Evolutionary conservation across 2,888 invertebrate genomes (phyloP).

Genomic region (Yponomeuta malinellus): DNA sequence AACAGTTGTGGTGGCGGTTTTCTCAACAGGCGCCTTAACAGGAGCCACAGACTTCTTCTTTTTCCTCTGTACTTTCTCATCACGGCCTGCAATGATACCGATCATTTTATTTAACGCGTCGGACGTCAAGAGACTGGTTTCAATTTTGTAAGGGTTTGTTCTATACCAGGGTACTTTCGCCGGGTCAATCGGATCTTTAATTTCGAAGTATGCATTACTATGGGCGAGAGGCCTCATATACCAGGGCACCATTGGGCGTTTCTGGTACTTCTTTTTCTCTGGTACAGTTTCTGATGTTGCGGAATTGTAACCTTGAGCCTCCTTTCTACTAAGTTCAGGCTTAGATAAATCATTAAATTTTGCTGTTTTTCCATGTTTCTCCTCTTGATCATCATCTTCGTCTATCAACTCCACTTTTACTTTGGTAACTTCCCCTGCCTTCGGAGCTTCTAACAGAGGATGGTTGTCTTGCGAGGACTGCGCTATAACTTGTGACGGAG

Average conservation of each 20-base stretch:
- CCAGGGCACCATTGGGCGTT: neutral
- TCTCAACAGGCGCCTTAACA: no score
- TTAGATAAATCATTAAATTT: neutral
- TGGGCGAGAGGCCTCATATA: neutral
- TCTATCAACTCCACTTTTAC: neutral
- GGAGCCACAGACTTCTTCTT: neutral
- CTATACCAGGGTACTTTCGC: neutral
- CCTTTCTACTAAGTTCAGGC: no score
- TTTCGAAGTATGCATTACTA: neutral
- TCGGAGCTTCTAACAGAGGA: neutral
- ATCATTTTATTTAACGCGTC: slow-evolving; percentile 59
- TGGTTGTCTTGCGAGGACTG: neutral
- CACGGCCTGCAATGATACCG: slow-evolving; percentile 8
- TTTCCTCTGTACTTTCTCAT: neutral
- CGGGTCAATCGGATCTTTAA: neutral
- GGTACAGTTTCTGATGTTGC: no score
- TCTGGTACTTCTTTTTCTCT: neutral
- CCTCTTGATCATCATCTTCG: neutral
- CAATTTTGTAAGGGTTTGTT: neutral
- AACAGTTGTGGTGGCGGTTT: no score
- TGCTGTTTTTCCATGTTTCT: neutral
- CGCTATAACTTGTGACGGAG: neutral
- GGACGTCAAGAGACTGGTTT: slow-evolving; percentile 30
- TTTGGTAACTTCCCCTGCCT: neutral
- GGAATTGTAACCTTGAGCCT: no score